Conservation (phyloP, 2,113 vertebrate genomes). For the Nibea albiflora region DNA sequence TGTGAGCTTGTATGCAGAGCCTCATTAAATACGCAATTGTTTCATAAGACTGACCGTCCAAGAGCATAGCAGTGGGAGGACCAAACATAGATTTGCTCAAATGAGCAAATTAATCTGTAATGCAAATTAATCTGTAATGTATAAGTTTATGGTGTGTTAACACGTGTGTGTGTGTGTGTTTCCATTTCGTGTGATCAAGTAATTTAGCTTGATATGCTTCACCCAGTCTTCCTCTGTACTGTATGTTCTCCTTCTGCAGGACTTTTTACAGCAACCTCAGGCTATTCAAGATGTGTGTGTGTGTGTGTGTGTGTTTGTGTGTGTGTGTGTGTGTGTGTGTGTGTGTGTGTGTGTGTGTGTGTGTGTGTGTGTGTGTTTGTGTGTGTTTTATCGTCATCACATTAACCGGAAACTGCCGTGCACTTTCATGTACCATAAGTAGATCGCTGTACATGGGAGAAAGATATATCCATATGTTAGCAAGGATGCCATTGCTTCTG, state of each 20-base stretch:
- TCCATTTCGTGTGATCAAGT: conserved; percentile 51
- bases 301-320: too few species aligned
- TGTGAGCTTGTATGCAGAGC: conserved; percentile 41
- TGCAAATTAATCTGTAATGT: conserved; percentile 60
- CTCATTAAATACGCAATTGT: conserved; percentile 77
- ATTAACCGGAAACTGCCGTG: conserved; percentile 30
- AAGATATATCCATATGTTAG: conserved; percentile 71
- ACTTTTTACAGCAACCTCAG: conserved; percentile 61
- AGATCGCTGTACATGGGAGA: conserved; percentile 41
- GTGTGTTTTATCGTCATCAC: conserved; percentile 61
- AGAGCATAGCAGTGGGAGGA: conserved; percentile 65
- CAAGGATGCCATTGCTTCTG: conserved; percentile 67
- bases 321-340: too few species aligned
- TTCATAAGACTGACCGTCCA: conserved; percentile 75
- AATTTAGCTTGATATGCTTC: conserved; percentile 43
- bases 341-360: too few species aligned
- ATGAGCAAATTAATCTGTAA: conserved; percentile 56
- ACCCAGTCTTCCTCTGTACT: conserved; percentile 22
- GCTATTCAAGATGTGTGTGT: conserved; percentile 49
- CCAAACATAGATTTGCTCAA: conserved; percentile 59
- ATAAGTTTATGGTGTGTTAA: conserved; percentile 52
- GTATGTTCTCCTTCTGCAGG: background rate
- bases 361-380: too few species aligned
- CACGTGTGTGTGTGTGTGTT: conserved; percentile 5
- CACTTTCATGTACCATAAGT: conserved; percentile 40